Conservation (phyloP, 2,888 invertebrate genomes). For the Callyntrura sp. region DNA sequence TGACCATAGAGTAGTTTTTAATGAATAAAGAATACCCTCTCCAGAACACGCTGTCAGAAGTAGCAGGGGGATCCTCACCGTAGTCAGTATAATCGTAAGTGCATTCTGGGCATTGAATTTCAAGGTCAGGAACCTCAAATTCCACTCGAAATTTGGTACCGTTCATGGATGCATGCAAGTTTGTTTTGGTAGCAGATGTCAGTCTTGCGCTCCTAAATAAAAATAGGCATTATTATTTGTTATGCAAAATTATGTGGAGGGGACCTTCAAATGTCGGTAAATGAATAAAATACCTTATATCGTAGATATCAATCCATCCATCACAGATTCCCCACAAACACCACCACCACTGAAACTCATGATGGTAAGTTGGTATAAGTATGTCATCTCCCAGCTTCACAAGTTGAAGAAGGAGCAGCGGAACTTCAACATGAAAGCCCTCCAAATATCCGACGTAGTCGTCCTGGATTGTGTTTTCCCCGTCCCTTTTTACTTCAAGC, state of each 20-base stretch:
- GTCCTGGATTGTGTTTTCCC: not conserved
- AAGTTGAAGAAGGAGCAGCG: not conserved
- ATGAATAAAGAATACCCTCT: too few species aligned
- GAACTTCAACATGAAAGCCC: not conserved
- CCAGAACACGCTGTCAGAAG: too few species aligned
- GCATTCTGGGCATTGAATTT: too few species aligned
- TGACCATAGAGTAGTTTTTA: too few species aligned
- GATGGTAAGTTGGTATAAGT: not conserved
- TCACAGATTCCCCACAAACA: not conserved
- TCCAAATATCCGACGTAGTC: not conserved
- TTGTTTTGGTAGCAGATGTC: not conserved
- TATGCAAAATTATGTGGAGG: not conserved
- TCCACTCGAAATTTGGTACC: too few species aligned
- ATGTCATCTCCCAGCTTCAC: slow-evolving; percentile 6
- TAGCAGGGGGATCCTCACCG: not conserved
- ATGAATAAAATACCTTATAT: slow-evolving; percentile 5
- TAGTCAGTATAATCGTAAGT: too few species aligned
- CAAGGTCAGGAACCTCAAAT: too few species aligned
- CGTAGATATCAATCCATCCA: not conserved
- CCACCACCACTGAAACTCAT: not conserved
- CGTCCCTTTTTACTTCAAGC: not conserved
- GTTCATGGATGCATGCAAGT: too few species aligned
- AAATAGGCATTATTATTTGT: not conserved
- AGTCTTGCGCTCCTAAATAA: not conserved
- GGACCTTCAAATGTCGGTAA: not conserved